Conservation (phyloP, 2,113 vertebrate species). For the Felis chaus region DNA sequence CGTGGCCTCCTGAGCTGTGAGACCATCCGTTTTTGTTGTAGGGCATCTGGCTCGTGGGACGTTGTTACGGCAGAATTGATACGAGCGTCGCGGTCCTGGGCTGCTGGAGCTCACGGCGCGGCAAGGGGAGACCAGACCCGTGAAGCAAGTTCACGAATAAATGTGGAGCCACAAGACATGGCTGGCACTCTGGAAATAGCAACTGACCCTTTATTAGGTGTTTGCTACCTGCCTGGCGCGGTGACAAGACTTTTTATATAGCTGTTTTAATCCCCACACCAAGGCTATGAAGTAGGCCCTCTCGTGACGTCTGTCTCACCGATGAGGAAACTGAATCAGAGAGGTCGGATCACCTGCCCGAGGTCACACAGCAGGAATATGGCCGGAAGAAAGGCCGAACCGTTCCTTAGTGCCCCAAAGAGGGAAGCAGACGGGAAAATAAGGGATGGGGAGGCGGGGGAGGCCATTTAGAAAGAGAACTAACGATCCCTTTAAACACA, state of each 20-base stretch:
- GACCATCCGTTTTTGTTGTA: not conserved
- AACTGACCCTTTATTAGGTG: not conserved
- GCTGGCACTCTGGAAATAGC: fast-evolving
- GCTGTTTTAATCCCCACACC: not conserved
- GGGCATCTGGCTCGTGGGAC: not conserved
- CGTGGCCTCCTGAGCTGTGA: not conserved
- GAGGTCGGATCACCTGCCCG: not conserved
- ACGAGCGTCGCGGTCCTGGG: fast-evolving
- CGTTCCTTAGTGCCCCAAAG: fast-evolving
- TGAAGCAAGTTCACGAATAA: not conserved
- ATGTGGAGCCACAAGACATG: fast-evolving
- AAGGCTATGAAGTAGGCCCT: not conserved
- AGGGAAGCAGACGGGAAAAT: not conserved
- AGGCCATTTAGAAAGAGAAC: not conserved
- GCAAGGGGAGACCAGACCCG: not conserved
- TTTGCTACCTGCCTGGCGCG: not conserved
- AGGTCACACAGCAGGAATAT: fast-evolving
- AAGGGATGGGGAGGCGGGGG: fast-evolving
- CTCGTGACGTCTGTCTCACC: too few relatives aligned
- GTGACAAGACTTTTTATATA: too few relatives aligned
- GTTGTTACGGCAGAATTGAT: not conserved
- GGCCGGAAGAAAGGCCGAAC: not conserved
- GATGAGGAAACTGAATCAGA: not conserved
- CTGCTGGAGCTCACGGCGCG: fast-evolving
- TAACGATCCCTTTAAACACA: not conserved